phyloP scores from a whole-genome alignment of 2,888 invertebrate species.

The Caenorhabditis sinica region DNA sequence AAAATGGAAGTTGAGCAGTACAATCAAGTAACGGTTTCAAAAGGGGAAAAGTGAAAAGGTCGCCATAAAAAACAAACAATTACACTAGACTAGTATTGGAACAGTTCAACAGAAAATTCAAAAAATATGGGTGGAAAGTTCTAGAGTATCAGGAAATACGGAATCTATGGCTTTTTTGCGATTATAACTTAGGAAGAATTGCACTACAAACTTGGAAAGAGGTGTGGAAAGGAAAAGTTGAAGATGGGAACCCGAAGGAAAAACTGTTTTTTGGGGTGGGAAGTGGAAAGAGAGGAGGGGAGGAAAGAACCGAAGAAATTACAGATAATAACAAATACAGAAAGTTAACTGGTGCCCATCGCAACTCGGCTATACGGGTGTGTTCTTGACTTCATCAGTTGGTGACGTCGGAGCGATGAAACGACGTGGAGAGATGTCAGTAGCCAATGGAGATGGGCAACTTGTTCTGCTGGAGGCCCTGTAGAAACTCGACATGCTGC shows the following conservation, averaged over 20 bases:
- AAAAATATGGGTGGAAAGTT: neutral
- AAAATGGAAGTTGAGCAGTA: too few relatives aligned
- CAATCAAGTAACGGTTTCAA: too few relatives aligned
- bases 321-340: neutral
- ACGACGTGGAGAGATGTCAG: slow-evolving; percentile 40
- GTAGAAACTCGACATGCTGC: slow-evolving; percentile 56
- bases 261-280: slow-evolving; percentile 1
- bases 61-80: neutral
- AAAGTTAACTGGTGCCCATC: neutral
- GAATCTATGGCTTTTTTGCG: neutral
- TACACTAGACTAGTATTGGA: neutral
- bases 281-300: neutral
- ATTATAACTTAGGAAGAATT: neutral
- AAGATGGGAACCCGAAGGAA: neutral
- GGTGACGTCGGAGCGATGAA: slow-evolving; percentile 4
- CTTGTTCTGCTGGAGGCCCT: slow-evolving; percentile 45
- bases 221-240: neutral
- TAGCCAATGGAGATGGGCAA: slow-evolving; percentile 53
- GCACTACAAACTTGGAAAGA: neutral
- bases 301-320: neutral
- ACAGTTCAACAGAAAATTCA: too few relatives aligned
- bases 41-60: neutral
- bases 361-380: slow-evolving; percentile 18
- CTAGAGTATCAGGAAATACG: neutral
- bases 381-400: slow-evolving; percentile 20